Evolutionary conservation across 1,140 invertebrate genomes (phyloP).

Genomic region (Scylla paramamosain): DNA sequence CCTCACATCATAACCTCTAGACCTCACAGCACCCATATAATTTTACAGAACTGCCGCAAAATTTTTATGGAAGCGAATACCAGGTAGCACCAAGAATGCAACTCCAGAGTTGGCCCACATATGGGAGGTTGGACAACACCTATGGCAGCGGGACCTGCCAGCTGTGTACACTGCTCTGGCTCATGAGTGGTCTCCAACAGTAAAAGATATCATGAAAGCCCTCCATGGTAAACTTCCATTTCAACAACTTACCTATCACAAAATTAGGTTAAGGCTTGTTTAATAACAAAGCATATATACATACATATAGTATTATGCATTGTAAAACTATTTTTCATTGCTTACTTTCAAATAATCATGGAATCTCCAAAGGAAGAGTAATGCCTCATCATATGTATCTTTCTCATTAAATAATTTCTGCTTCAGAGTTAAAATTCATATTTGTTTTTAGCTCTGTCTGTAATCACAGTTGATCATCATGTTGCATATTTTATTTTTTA

Average conservation of each 20-base stretch:
- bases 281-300: neutral
- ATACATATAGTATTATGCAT: neutral
- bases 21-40: too few relatives aligned
- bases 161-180: slow-evolving; percentile 87
- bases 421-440: too few relatives aligned
- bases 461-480: too few relatives aligned
- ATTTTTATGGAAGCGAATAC: slow-evolving; percentile 95
- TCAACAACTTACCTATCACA: too few relatives aligned
- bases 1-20: too few relatives aligned
- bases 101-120: slow-evolving; percentile 87
- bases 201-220: slow-evolving; percentile 76
- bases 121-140: slow-evolving; percentile 90
- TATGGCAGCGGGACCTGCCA: slow-evolving; percentile 91
- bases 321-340: neutral
- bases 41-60: slow-evolving; percentile 90
- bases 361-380: too few relatives aligned
- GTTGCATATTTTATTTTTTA: too few relatives aligned
- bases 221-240: slow-evolving; percentile 57
- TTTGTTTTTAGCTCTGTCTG: too few relatives aligned
- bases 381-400: too few relatives aligned
- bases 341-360: too few relatives aligned
- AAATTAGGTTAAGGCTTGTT: too few relatives aligned
- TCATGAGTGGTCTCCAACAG: slow-evolving; percentile 84
- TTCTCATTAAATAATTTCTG: too few relatives aligned
- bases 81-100: slow-evolving; percentile 85